Conservation (phyloP, 2,113 vertebrate genomes). For the Chaenocephalus aceratus region DNA sequence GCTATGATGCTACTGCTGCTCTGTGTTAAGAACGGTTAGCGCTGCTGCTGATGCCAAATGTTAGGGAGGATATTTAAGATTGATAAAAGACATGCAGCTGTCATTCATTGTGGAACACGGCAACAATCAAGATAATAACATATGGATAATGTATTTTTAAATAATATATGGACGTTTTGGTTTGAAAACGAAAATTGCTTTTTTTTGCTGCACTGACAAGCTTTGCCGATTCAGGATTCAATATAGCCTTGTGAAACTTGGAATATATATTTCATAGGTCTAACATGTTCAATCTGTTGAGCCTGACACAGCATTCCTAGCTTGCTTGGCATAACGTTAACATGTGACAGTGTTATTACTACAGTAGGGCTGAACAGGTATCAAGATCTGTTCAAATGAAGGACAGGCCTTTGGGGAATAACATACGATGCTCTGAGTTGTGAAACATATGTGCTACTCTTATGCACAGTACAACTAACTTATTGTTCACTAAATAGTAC, state of each 20-base stretch:
- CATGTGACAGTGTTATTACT: neutral
- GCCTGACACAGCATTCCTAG: neutral
- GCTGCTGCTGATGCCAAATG: neutral
- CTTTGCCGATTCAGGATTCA: no score
- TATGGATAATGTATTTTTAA: no score
- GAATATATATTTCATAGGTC: no score
- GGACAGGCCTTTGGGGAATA: neutral
- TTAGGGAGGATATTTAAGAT: neutral
- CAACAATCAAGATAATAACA: no score
- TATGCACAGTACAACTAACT: neutral
- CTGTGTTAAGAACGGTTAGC: no score
- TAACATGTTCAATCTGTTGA: neutral
- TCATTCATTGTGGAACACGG: neutral
- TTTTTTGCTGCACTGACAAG: no score
- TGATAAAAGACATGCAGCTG: neutral
- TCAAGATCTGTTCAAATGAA: constrained; percentile 5
- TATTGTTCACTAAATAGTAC: neutral
- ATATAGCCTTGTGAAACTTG: no score
- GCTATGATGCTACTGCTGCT: neutral
- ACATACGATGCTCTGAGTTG: neutral
- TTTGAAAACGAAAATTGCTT: neutral
- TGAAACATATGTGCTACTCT: neutral
- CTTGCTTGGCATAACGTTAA: neutral
- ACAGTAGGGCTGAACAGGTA: neutral
- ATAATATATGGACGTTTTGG: neutral